Evolutionary conservation across 2,888 invertebrate species (phyloP), one percentile per base, ranked within the genome.

Genomic region (Odontothrips loti): DNA sequence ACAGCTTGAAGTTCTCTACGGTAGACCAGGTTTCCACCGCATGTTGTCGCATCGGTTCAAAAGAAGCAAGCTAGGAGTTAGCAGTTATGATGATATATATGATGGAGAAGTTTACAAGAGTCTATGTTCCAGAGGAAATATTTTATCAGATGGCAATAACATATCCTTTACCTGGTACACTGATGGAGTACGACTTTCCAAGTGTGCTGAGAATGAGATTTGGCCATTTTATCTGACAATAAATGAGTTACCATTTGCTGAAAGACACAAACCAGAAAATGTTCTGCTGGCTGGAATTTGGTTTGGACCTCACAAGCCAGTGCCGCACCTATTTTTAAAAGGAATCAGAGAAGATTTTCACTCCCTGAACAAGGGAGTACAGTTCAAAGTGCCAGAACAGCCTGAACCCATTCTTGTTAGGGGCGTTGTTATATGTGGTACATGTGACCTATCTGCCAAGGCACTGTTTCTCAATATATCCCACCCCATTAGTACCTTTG

Each of bases 101-200:
- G 68, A 75, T 9, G 68, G 68, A 10, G 8, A 75, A 23, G 23
- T 75, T 27, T 75, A 75, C 27, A 75, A 75, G 68, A 75, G 8
- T 23, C 27, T 75, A 9, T 23, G 68, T 75, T 8, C 68, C 12
- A 75, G 68, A 27, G 68, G 68, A 12, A 75, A 75, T 27, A 75
- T 75, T 9, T 27, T 75, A 23, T 23, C 81, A 4, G 48, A 81
- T 34, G n/a, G 29, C n/a, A 68, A 80, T n/a, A 80, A 80, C 20
- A 80, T 80, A 29, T 80, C 80, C 17, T 78, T 80, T 2, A 83
- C 80, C 29, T 84, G 83, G 83, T 84, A 84, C 63, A 83, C 83
- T 47, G 84, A 84, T 80, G 82, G 84, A 8, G 80, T 84, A 2
- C 83, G 83, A 15, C 83, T 84, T 10, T 83, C 83, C 43, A 82